These are phyloP conservation scores for Phrynosoma platyrhinos DNA, from an alignment of 2,113 vertebrate genomes.

Conservation along the genomic window DNA sequence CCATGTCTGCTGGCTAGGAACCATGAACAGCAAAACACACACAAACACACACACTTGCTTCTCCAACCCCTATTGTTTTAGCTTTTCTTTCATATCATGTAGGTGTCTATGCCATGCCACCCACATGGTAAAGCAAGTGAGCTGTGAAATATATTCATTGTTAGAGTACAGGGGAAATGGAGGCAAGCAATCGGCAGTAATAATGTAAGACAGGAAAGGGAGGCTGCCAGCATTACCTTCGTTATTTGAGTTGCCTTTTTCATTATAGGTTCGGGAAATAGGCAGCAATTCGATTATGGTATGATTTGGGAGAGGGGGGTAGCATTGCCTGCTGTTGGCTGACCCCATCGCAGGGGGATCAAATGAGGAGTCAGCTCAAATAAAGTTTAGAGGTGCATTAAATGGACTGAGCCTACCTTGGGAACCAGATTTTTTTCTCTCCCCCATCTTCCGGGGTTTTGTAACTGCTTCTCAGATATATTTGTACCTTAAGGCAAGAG, in stretches of 20 bases:
- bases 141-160: constrained; percentile 96
- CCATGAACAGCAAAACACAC: constrained; percentile 55
- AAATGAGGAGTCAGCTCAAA: constrained; percentile 90
- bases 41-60: background rate
- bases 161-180: constrained; percentile 86
- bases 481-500: constrained; percentile 79
- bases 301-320: constrained; percentile 80
- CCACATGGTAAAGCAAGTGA: constrained; percentile 89
- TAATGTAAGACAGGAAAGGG: constrained; percentile 87
- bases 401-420: constrained; percentile 79
- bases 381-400: constrained; percentile 92
- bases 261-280: constrained; percentile 90
- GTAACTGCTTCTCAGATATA: constrained; percentile 80
- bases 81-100: constrained; percentile 86
- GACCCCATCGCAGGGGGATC: constrained; percentile 86
- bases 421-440: constrained; percentile 69
- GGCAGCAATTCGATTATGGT: constrained; percentile 90
- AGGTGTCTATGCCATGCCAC: constrained; percentile 86
- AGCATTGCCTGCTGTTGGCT: constrained; percentile 86
- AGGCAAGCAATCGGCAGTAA: constrained; percentile 88
- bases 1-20: constrained; percentile 74
- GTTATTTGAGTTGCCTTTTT: constrained; percentile 90
- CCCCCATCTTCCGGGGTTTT: constrained; percentile 78
- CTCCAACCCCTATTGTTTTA: constrained; percentile 83
- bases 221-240: constrained; percentile 87